These are phyloP conservation scores for Papilio gigon DNA, from an alignment of 2,888 invertebrate species.

Conservation along the genomic window DNA sequence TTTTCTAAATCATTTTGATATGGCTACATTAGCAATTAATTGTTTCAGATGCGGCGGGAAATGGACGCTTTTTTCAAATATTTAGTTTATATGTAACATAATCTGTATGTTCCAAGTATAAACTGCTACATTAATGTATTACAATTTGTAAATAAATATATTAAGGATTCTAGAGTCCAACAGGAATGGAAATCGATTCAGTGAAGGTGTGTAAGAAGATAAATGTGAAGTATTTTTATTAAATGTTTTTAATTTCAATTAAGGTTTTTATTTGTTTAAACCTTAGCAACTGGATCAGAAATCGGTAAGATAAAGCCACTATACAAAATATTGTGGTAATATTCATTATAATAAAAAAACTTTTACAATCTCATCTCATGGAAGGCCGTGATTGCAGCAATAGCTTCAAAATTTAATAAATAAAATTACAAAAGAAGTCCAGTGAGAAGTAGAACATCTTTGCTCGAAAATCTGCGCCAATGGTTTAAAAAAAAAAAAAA, in stretches of 20 bases:
- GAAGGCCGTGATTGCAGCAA: no score
- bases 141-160: slow-evolving; percentile 43
- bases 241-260: not conserved
- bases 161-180: not conserved
- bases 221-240: not conserved
- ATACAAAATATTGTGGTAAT: no score
- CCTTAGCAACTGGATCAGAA: not conserved
- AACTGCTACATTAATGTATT: not conserved
- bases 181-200: not conserved
- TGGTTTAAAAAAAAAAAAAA: no score
- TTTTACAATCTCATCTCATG: no score
- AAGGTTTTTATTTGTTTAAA: not conserved
- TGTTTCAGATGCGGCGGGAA: slow-evolving; percentile 82
- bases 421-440: no score
- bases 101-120: slow-evolving; percentile 2
- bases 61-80: slow-evolving; percentile 78
- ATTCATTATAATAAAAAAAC: no score
- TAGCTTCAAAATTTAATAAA: no score
- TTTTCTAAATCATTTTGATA: slow-evolving; percentile 5
- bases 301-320: not conserved
- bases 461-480: no score
- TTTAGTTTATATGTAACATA: slow-evolving; percentile 47
- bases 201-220: not conserved
- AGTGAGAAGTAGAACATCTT: no score
- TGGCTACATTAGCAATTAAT: no score